Evolutionary conservation across 1,140 invertebrate genomes (phyloP), one percentile per base, ranked within the genome.

Genomic region (Drosophila parvula): DNA sequence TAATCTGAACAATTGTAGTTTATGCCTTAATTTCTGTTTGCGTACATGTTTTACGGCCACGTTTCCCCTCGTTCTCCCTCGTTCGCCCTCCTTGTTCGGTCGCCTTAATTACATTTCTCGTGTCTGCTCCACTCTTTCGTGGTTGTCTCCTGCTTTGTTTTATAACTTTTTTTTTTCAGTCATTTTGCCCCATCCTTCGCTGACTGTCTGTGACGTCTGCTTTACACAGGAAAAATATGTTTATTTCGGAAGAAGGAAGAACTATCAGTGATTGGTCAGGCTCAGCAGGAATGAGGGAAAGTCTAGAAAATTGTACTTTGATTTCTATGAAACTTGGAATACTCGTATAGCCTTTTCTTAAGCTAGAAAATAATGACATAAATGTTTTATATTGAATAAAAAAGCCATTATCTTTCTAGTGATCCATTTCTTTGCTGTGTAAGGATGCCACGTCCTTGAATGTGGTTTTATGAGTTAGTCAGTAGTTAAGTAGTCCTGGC

Each of bases 51-150:
- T 64, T 75, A 75, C 63, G 59, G 56, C 53, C 47, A 53, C 56
- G 34, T 55, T 55, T 44, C 38, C 32, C 22, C 28, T 14, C 32
- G 28, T n/a, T n/a, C n/a, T n/a, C 36, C 6, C 11, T 16, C n/a
- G 5, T 30, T 16, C 8, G 7, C 40, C 8, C 30, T 9, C 18
- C 36, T n/a, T 43, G 30, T n/a, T 59, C 41, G 73, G 74, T 70
- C 71, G 81, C 68, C 77, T 80, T 88, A 88, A 88, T 89, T 89
- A 80, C 84, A 71, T 83, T 82, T 78, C 57, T 79, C 44, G 59
- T 47, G 53, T 57, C 64, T 77, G 48, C 67, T 64, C 55, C 51
- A 61, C 74, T 84, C 74, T 65, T 61, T 58, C 62, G 51, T 68
- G 44, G 43, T 16, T 69, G 48, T 41, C 51, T 69, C 50, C 44